Evolutionary conservation across 2,113 vertebrate genomes (phyloP).

Genomic region (Vulpes ferrilata): DNA sequence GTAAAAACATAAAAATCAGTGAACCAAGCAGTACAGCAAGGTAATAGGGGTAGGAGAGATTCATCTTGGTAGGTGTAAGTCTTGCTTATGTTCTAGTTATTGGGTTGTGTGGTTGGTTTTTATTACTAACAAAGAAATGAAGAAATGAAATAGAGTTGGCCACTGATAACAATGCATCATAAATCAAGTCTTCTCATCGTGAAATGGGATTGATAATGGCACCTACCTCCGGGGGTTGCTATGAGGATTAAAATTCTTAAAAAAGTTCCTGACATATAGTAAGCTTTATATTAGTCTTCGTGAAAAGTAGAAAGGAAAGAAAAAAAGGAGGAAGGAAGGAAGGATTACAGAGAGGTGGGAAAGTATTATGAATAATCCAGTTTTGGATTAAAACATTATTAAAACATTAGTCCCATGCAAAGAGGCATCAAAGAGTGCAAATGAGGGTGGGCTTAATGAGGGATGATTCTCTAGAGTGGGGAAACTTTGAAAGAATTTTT

Average conservation of each 20-base stretch:
- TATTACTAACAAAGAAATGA: background rate
- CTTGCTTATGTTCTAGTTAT: background rate
- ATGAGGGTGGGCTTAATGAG: background rate
- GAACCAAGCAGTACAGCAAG: no score
- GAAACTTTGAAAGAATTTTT: background rate
- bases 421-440: background rate
- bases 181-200: background rate
- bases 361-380: background rate
- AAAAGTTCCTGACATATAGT: background rate
- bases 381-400: background rate
- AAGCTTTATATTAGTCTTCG: background rate
- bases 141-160: background rate
- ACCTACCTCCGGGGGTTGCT: background rate
- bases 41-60: background rate
- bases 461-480: background rate
- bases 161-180: background rate
- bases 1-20: background rate
- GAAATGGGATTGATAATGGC: background rate
- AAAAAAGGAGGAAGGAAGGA: rapidly evolving
- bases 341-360: background rate
- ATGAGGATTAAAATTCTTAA: background rate
- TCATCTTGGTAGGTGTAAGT: background rate
- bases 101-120: background rate
- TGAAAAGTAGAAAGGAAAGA: background rate
- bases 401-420: background rate